Percentiles rank a stretch among this genome's conserved stretches.
phyloP scores from a whole-genome alignment of 2,797 vertebrate genomes.

The Delichon dasypus region DNA sequence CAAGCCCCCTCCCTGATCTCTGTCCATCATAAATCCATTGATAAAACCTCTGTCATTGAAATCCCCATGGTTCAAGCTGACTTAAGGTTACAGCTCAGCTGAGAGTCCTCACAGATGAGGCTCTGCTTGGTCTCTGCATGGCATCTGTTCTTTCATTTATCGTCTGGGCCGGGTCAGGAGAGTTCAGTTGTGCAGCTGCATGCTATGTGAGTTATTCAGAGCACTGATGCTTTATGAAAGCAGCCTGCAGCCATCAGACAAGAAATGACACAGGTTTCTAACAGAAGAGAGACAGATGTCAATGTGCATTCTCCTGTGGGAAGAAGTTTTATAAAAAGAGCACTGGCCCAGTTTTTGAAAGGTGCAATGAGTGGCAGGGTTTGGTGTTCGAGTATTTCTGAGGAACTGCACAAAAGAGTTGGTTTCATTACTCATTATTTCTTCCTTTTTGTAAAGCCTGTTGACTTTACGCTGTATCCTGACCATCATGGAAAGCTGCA shows the following conservation, averaged over 20 bases:
- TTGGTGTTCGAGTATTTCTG: neutral
- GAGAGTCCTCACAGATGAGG: neutral
- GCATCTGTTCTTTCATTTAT: neutral
- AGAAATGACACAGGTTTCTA: conserved; percentile 35
- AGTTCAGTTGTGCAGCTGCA: neutral
- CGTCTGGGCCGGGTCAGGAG: neutral
- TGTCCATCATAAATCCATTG: conserved; percentile 21
- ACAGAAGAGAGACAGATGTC: conserved; percentile 46
- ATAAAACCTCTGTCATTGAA: conserved; percentile 33
- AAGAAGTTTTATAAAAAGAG: conserved; percentile 7
- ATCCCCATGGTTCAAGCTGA: neutral
- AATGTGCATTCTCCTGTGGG: neutral
- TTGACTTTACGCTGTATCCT: neutral
- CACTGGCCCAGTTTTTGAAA: conserved; percentile 11
- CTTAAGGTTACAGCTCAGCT: neutral
- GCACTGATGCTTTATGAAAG: conserved; percentile 53
- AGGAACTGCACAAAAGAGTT: neutral
- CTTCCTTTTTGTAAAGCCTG: neutral
- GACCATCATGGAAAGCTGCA: neutral
- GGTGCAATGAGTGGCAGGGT: neutral
- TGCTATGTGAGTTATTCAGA: conserved; percentile 8
- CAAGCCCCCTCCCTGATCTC: neutral
- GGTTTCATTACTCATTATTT: neutral
- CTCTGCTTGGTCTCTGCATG: neutral
- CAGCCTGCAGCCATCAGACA: conserved; percentile 30